These are phyloP conservation scores for Macquaria australasica DNA, from an alignment of 2,113 vertebrate species.

Conservation along the genomic window DNA sequence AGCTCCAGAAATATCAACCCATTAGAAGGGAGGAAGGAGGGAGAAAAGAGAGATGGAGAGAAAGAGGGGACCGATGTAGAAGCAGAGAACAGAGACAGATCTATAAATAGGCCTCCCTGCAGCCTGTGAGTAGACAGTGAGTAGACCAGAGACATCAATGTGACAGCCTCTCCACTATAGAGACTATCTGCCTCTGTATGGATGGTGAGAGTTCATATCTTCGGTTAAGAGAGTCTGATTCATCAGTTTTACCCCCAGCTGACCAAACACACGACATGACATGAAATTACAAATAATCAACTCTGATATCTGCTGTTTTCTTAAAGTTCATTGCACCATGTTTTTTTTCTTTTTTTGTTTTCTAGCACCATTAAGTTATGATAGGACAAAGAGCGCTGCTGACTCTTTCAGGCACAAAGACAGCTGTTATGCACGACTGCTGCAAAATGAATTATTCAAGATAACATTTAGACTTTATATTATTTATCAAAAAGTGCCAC, in stretches of 20 bases:
- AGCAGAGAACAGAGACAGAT: slow-evolving; percentile 70
- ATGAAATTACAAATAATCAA: slow-evolving; percentile 17
- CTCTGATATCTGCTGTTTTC: not conserved
- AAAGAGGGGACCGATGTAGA: slow-evolving; percentile 66
- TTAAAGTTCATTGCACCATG: slow-evolving; percentile 2
- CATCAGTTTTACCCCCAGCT: slow-evolving; percentile 45
- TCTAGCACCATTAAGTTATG: slow-evolving; percentile 10
- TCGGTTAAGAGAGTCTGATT: slow-evolving; percentile 50
- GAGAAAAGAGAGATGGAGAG: slow-evolving; percentile 48
- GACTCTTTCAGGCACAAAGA: slow-evolving; percentile 63
- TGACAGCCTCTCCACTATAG: slow-evolving; percentile 72
- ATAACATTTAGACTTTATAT: slow-evolving; percentile 78
- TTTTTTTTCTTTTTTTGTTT: not conserved
- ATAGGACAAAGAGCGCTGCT: slow-evolving; percentile 34
- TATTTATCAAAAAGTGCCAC: slow-evolving; percentile 77
- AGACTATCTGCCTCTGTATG: slow-evolving; percentile 50
- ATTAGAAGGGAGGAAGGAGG: slow-evolving; percentile 57
- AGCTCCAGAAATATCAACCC: slow-evolving; percentile 74
- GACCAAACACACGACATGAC: slow-evolving; percentile 25
- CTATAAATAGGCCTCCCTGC: slow-evolving; percentile 81
- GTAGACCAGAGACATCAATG: slow-evolving; percentile 79
- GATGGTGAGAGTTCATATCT: slow-evolving; percentile 50
- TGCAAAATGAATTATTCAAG: slow-evolving; percentile 76
- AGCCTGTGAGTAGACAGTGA: slow-evolving; percentile 81
- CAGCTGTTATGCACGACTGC: slow-evolving; percentile 69